Base-by-base conservation (phyloP, 1,140 invertebrate genomes). In the Microplitis demolitor region DNA sequence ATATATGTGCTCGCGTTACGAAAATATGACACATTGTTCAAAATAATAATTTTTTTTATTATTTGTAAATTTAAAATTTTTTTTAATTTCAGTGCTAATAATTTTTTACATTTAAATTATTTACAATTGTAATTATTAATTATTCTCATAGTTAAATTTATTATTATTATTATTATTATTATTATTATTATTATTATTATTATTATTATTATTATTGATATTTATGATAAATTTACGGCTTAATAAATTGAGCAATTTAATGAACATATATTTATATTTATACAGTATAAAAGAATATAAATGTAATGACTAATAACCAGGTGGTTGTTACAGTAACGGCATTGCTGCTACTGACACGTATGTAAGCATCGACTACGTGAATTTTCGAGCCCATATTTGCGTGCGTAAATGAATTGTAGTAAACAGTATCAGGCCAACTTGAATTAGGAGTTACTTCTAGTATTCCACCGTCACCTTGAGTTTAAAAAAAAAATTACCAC, bases 371-470 rank as follows among this genome's bases (percentile, higher is more conserved):
- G 0, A 97, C 90, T 24, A 97, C 91, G 76, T 94, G 91, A 76
- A 97, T 95, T 84, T 94, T 95, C 91, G 93, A 96, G 24, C 96
- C 96, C 94, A 97, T 96, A 79, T 96, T 95, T 1, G 92, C 90
- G 75, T 96, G 95, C 0, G 94, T 95, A 84, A 95, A 98, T 64
- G 95, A 97, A 85, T 97, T 95, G 82, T 98, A 98, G 86, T 97
- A 98, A 14, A 98, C 95, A 8, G 91, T 89, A 83, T 98, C 96
- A 0, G 97, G 96, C 94, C 96, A 97, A 0, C 94, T 91, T 11
- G 93, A 91, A 82, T 97, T 97, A 1, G 97, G 97, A 3, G 94
- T 94, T 3, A 97, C 91, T 82, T 92, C 90, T 8, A 98, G 87
- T 13, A 91, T 84, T 0, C 92, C 94, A 4, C 93, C 90, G 66